phyloP scores from a whole-genome alignment of 2,888 invertebrate species.

The Tipula helvola region DNA sequence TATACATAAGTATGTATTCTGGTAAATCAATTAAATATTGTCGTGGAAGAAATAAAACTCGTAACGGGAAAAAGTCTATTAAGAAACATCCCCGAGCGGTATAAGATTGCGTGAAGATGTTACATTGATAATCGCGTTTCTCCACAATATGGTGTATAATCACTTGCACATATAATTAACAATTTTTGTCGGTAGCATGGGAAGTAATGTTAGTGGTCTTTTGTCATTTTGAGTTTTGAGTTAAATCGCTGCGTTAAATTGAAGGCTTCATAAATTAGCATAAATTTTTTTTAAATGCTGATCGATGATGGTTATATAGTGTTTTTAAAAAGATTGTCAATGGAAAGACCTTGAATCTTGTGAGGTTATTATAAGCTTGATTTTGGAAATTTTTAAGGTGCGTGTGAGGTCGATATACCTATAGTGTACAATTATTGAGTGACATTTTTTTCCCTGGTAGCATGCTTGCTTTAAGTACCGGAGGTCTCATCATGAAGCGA shows the following conservation, averaged over 20 bases:
- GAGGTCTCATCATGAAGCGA: no score
- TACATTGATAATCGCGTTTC: background rate
- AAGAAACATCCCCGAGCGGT: background rate
- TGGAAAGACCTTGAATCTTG: background rate
- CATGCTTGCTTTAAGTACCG: no score
- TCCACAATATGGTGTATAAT: background rate
- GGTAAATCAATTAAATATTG: background rate
- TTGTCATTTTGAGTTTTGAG: background rate
- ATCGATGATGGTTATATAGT: background rate
- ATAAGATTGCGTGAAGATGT: background rate
- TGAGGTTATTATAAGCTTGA: background rate
- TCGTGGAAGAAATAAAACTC: background rate
- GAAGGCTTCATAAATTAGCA: background rate
- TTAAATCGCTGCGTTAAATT: background rate
- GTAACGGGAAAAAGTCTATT: background rate
- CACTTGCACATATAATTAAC: background rate
- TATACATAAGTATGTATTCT: background rate
- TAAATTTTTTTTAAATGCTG: background rate
- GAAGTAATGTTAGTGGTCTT: background rate
- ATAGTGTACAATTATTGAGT: no score
- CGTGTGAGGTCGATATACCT: background rate
- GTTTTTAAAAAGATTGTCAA: background rate
- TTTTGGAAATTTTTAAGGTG: background rate
- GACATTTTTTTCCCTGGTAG: no score
- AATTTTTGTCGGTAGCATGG: background rate